Base-by-base conservation (phyloP, 2,113 vertebrate species). In the Chionomys nivalis region DNA sequence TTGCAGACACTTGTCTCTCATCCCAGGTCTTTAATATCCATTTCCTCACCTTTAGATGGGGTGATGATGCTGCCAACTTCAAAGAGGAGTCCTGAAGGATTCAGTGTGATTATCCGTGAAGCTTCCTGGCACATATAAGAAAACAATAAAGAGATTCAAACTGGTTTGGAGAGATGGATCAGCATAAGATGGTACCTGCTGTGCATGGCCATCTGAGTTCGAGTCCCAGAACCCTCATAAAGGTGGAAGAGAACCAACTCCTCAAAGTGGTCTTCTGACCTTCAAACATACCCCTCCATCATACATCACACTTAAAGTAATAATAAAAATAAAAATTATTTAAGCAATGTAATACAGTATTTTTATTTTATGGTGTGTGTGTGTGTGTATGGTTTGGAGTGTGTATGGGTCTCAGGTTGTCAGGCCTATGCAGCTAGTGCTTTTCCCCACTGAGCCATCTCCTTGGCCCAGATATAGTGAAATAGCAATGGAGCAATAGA, bases 61-160 rank as follows among this genome's bases (percentile, higher is more conserved):
- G 31, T 52, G 19, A 72, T 63, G 65, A 81, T 70, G 63, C n/a
- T 55, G 66, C 6, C 39, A 91, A 49, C 33, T 82, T 92, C 36
- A 78, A 42, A 93, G 87, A 72, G 9, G 33, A 66, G 89, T 86
- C 89, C 87, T 81, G 55, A 58, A 89, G 44, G 58, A 31, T 47
- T 93, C 75, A 68, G 81, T 93, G 58, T 91, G 93, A 81, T 76
- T 79, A 88, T 49, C 24, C 33, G 16, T 42, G 61, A 70, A 87
- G n/a, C 36, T 75, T 93, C 86, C 94, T 78, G 76, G 93, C 61
- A 96, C 89, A 52, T 93, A 75, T 73, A 68, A 44, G n/a, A 93
- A 94, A 66, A 89, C 36, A 88, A 61, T 52, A 12, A 14, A 93
- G 81, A 76, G 28, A 19, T 33, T 89, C 42, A 16, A 87, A 86